These are phyloP conservation scores for Pollenia angustigena DNA, from an alignment of 2,888 invertebrate genomes.

Conservation along the genomic window DNA sequence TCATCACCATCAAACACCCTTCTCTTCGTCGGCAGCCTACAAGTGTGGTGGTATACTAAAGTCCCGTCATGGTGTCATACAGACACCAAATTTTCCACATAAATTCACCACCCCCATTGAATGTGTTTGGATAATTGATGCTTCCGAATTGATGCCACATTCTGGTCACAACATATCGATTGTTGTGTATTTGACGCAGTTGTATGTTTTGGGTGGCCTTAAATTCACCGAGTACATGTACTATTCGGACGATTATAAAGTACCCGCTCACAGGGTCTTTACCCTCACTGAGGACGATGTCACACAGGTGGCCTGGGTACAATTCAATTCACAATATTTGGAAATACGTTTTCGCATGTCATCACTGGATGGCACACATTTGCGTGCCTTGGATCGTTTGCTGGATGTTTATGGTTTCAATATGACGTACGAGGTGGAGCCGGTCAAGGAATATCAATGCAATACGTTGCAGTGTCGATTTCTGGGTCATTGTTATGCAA, in stretches of 20 bases:
- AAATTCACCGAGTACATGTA: conserved; percentile 91
- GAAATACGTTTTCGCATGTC: conserved; percentile 91
- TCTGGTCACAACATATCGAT: conserved; percentile 87
- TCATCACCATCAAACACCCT: conserved; percentile 52
- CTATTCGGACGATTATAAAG: conserved; percentile 88
- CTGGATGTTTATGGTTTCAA: conserved; percentile 96
- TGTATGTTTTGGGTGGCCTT: conserved; percentile 92
- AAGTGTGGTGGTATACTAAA: conserved; percentile 88
- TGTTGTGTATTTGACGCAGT: conserved; percentile 94
- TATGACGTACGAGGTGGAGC: conserved; percentile 93
- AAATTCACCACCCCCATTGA: conserved; percentile 92
- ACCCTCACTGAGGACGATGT: conserved; percentile 90
- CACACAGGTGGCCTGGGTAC: conserved; percentile 87
- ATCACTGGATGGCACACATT: conserved; percentile 91
- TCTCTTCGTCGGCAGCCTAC: conserved; percentile 53
- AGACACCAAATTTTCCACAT: conserved; percentile 93
- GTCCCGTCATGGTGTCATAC: conserved; percentile 88
- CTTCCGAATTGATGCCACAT: conserved; percentile 86
- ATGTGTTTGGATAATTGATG: conserved; percentile 95
- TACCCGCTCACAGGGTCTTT: conserved; percentile 88
- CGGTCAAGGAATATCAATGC: conserved; percentile 88
- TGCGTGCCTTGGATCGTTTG: conserved; percentile 91
- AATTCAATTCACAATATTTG: conserved; percentile 89
- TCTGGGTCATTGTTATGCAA: conserved; percentile 93
- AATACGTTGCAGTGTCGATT: conserved; percentile 92